These are phyloP conservation scores for Silurus meridionalis DNA, from an alignment of 2,113 vertebrate genomes.

Conservation along the genomic window DNA sequence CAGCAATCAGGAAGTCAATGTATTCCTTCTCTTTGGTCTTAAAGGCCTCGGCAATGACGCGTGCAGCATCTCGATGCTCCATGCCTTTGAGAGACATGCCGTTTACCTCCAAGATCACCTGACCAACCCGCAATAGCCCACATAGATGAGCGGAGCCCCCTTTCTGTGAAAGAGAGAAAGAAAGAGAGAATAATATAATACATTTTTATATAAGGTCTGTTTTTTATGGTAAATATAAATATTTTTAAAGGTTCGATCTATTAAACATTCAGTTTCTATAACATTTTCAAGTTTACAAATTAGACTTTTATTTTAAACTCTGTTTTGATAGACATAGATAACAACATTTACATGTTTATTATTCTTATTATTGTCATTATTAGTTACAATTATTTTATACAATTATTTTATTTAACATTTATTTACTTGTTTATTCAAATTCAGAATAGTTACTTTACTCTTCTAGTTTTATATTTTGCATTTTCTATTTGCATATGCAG, in stretches of 20 bases:
- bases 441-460: too few species aligned
- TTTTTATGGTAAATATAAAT: too few species aligned
- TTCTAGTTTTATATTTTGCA: background rate
- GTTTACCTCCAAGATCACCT: constrained; percentile 91
- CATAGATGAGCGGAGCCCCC: constrained; percentile 87
- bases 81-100: constrained; percentile 80
- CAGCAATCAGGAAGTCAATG: constrained; percentile 87
- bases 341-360: background rate
- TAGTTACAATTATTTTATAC: too few species aligned
- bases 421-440: background rate
- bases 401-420: background rate
- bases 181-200: background rate
- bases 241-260: too few species aligned
- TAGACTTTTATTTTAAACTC: background rate
- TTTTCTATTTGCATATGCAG: background rate
- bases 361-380: too few species aligned
- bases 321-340: background rate
- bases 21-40: constrained; percentile 89
- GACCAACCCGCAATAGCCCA: constrained; percentile 87
- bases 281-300: too few species aligned
- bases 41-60: constrained; percentile 90
- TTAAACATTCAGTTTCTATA: background rate
- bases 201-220: background rate
- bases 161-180: constrained; percentile 69
- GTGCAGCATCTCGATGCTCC: constrained; percentile 85